Conservation (phyloP, 2,797 vertebrate species). For the Neopelma chrysocephalum region DNA sequence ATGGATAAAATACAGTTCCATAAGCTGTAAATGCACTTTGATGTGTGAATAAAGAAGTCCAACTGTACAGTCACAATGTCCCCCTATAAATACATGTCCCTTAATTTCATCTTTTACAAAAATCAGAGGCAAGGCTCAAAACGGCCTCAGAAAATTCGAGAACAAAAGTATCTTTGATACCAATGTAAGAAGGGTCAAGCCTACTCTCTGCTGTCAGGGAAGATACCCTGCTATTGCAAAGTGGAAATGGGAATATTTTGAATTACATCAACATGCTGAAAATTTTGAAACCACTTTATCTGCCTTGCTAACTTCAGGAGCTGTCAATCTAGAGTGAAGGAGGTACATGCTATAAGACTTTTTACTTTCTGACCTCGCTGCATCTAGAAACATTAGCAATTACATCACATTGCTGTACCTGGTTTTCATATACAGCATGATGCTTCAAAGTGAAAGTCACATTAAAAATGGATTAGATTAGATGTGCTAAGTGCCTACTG, state of each 20-base stretch:
- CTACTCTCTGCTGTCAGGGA: background rate
- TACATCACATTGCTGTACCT: background rate
- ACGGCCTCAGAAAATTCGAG: background rate
- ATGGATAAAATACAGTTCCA: background rate
- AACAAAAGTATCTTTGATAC: background rate
- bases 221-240: background rate
- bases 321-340: background rate
- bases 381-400: background rate
- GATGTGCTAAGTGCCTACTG: conserved; percentile 5
- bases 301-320: background rate
- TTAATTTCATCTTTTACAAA: background rate
- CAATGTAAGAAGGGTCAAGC: background rate
- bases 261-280: background rate
- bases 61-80: background rate
- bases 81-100: background rate
- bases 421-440: background rate
- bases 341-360: background rate
- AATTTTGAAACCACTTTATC: background rate
- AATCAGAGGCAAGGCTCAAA: background rate
- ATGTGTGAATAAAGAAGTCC: background rate
- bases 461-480: conserved; percentile 56
- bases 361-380: background rate
- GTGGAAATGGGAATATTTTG: background rate
- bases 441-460: conserved; percentile 10
- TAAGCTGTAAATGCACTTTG: background rate